Percentiles rank a stretch among this genome's conserved stretches.
Conservation (phyloP, 37 sponge, comb jelly and placozoan genomes). For the Halichondria panicea region DNA sequence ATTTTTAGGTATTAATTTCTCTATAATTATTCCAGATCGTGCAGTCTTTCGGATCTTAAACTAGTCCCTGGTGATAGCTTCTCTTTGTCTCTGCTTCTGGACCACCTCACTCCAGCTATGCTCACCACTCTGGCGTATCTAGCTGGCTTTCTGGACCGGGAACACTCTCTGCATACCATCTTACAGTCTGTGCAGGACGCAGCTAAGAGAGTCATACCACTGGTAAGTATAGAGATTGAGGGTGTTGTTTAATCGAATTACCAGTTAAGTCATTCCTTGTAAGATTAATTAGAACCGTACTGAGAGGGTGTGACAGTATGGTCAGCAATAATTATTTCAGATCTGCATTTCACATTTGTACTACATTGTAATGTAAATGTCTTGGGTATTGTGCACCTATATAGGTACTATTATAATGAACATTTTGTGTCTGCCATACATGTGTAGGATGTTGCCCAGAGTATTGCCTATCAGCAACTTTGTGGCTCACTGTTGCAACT, state of each 20-base stretch:
- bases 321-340: no score
- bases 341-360: no score
- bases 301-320: no score
- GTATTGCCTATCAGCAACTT: conserved; percentile 26
- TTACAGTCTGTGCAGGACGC: conserved; percentile 13
- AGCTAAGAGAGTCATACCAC: no score
- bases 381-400: no score
- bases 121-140: conserved; percentile 42
- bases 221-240: no score
- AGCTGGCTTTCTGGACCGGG: conserved; percentile 30
- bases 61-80: conserved; percentile 9
- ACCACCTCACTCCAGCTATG: conserved; percentile 31
- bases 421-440: no score
- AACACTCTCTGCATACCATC: conserved; percentile 34
- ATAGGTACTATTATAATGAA: no score
- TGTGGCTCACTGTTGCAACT: conserved; percentile 35
- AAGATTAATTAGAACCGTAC: no score
- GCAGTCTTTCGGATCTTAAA: conserved; percentile 27
- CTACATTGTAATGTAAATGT: no score
- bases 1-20: neutral
- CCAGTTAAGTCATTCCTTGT: no score
- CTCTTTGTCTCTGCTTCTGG: conserved; percentile 33
- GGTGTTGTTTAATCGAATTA: no score
- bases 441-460: conserved; percentile 2
- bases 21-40: neutral